Evolutionary conservation across 2,797 vertebrate species (phyloP), one percentile per base, ranked within the genome.

Genomic region (Gouania willdenowi): DNA sequence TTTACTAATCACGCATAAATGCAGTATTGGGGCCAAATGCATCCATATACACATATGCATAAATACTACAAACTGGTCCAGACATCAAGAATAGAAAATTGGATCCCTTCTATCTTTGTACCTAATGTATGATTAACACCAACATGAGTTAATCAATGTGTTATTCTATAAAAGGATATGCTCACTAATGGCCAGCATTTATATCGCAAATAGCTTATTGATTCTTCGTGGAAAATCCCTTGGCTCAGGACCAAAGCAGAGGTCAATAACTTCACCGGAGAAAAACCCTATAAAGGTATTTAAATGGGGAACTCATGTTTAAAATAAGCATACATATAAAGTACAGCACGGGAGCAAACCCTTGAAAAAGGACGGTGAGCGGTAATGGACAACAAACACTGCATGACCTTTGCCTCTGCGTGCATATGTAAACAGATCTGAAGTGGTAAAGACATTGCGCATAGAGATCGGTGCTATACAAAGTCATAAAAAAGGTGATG

Each of bases 61-160:
- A 79, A 80, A 84, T 75, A 84, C 69, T 77, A 85, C 77, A 77
- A 76, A 85, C 66, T 53, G 63, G 60, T 75, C 47, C 44, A 59
- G 60, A 85, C 81, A 79, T 82, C 63, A 81, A 80, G 86, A 83
- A 77, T 74, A 84, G 58, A 84, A 84, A 81, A 65, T 58, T 18
- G 33, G 44, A 55, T 77, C 36, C 80, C 5, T 28, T 77, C 57
- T 71, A 56, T 57, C 49, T 71, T 58, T 53, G 49, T 41, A 66
- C 60, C 44, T 48, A 51, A 74, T 72, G 58, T 31, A 33, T 67
- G 73, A 76, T 73, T 58, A 81, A 71, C 68, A 77, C 23, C 57
- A 50, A 71, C 69, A 83, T 75, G 45, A 79, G 73, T 80, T 74
- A 77, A 75, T 80, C 66, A 45, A 61, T 60, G 61, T 44, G 30